Evolutionary conservation across 2,888 invertebrate species (phyloP).

Genomic region (Agelastica alni): DNA sequence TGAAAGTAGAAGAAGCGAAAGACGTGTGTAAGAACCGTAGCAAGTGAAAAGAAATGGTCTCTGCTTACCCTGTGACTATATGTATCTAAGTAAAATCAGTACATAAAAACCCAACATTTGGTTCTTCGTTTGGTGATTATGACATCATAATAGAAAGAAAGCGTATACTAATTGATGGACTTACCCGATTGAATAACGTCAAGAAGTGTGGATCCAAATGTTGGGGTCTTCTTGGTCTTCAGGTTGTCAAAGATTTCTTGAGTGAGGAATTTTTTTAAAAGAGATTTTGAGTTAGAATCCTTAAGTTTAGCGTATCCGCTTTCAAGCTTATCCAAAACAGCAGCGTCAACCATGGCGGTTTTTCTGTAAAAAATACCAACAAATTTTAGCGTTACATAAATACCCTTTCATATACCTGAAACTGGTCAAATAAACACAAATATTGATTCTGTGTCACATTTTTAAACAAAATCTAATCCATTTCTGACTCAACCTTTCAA

Average conservation of each 20-base stretch:
- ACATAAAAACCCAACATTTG: too few species aligned
- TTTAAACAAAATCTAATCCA: too few species aligned
- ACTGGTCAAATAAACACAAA: background rate
- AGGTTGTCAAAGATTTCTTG: slow-evolving; percentile 88
- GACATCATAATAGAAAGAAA: too few species aligned
- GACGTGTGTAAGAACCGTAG: too few species aligned
- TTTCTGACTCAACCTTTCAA: too few species aligned
- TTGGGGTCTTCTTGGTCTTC: slow-evolving; percentile 88
- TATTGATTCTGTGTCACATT: too few species aligned
- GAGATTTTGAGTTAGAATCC: slow-evolving; percentile 89
- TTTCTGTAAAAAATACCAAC: slow-evolving; percentile 49
- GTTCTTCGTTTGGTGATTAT: too few species aligned
- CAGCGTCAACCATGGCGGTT: slow-evolving; percentile 88
- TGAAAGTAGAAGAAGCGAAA: too few species aligned
- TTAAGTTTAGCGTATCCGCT: slow-evolving; percentile 86
- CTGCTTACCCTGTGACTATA: too few species aligned
- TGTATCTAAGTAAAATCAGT: too few species aligned
- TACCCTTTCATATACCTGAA: background rate
- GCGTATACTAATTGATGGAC: too few species aligned
- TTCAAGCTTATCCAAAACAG: slow-evolving; percentile 88
- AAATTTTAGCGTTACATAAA: background rate
- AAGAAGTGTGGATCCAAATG: slow-evolving; percentile 86
- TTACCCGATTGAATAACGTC: slow-evolving; percentile 94
- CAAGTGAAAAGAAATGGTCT: too few species aligned
- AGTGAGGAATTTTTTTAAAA: slow-evolving; percentile 94